Base-by-base conservation (phyloP, 2,113 vertebrate genomes). In the Neogale vison region DNA sequence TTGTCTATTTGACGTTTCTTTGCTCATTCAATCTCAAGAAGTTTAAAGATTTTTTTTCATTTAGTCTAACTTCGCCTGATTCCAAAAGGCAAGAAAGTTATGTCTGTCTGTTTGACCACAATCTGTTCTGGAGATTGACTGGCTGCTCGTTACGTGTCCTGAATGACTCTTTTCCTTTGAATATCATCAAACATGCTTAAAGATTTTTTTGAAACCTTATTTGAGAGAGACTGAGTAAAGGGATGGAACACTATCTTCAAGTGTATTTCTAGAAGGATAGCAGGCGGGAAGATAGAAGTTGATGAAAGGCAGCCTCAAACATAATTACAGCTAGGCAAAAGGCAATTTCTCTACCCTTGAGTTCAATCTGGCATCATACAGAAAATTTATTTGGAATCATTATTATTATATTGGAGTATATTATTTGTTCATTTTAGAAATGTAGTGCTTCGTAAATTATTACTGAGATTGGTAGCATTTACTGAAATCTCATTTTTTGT, bases 111-210 rank as follows among this genome's bases (percentile, higher is more conserved):
- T 72, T 76, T 55, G 80, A 50, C 4, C n/a, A 47, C 0, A 2
- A 31, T 57, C 45, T 83, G 4, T 81, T 86, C 8, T 31, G 21
- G 85, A 90, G 47, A 74, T 83, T n/a, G 55, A 81, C 34, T 52
- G 61, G 21, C 36, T 94, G 36, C 67, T 76, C 7, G 7, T 90
- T 72, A 13, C 4, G 2, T 34, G 31, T 74, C 21, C 14, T 45
- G 18, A 84, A 31, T 81, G 90, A 59, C 42, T 76, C 31, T 76
- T 93, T 96, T 76, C 61, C 85, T 92, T 82, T 50, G 72, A 57
- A 11, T 63, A 12, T 84, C 23, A 76, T 52, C 31, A 10, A 23
- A 9, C 17, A 31, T 59, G 63, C 71, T 55, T 90, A 20, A 55
- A 71, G 47, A 63, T 52, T 91, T 85, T 31, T 85, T 71, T 45